Base-by-base conservation (phyloP, 1,140 invertebrate genomes). In the Zaprionus inermis region DNA sequence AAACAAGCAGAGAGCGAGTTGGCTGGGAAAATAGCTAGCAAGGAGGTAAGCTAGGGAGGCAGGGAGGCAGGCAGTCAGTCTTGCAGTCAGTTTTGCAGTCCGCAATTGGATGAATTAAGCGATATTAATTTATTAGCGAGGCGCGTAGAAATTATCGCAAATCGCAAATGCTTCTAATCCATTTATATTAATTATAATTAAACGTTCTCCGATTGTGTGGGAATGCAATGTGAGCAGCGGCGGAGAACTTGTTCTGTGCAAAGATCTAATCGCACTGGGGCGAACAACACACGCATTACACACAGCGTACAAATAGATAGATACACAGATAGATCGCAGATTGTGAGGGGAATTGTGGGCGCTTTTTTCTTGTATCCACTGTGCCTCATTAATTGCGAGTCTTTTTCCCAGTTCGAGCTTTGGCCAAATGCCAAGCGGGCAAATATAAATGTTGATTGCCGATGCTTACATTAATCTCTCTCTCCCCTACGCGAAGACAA, bases 401-500 rank as follows among this genome's bases (percentile, higher is more conserved):
- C 38, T 44, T 44, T 44, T 44, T 44, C 38, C 38, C 38, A 44
- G 38, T 9, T 9, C n/a, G 38, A 44, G 30, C 30, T 32, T 32
- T 32, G n/a, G 38, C 38, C 64, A 85, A 85, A 85, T 85, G 82
- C 83, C 83, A 85, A 67, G 81, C 71, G 63, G 69, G 76, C 79
- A 82, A 82, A 85, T 85, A 85, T 78, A 85, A 85, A 88, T 86
- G 76, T 59, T 86, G 83, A 86, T 86, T 86, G 79, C 79, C 82
- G 88, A 86, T 88, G 88, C 64, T 88, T 76, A 88, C 82, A 86
- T 86, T 86, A 88, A 86, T 86, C 83, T 84, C 75, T 58, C 24
- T 28, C 24, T 28, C 64, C 64, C 57, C 51, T 56, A 60, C 46
- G 38, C 38, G 38, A 44, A 44, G 38, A 44, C 38, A 44, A 44